Evolutionary conservation across 2,888 invertebrate species (phyloP).

Genomic region (Subacronicta megacephala): DNA sequence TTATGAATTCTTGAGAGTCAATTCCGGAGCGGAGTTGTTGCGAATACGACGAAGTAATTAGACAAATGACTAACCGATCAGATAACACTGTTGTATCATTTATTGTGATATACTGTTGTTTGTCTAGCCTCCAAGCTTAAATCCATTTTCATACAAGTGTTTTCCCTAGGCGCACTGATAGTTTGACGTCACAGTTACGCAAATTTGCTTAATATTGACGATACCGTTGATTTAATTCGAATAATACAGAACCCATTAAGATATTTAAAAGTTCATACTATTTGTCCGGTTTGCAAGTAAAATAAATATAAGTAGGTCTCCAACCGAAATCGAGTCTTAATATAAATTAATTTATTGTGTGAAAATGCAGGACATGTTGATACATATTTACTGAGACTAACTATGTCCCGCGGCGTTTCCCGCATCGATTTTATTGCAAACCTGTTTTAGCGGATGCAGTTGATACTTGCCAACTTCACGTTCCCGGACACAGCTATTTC

Average conservation of each 20-base stretch:
- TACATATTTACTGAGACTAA: too few species aligned
- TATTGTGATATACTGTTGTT: slow-evolving; percentile 15
- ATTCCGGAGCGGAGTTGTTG: slow-evolving; percentile 31
- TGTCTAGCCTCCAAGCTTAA: slow-evolving; percentile 10
- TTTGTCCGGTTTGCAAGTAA: not conserved
- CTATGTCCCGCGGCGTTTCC: too few species aligned
- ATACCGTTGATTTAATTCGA: not conserved
- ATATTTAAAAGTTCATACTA: not conserved
- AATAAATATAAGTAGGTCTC: slow-evolving; percentile 7
- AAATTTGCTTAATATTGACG: not conserved
- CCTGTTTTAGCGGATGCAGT: too few species aligned
- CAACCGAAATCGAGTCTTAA: not conserved
- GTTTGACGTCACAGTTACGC: not conserved
- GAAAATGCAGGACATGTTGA: not conserved
- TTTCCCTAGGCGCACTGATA: slow-evolving; percentile 13
- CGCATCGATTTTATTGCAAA: too few species aligned
- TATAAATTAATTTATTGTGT: not conserved
- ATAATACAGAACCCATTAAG: slow-evolving; percentile 2
- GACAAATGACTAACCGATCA: slow-evolving; percentile 10
- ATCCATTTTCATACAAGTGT: slow-evolving; percentile 22
- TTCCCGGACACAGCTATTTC: too few species aligned
- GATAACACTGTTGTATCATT: slow-evolving; percentile 23
- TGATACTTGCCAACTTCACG: too few species aligned
- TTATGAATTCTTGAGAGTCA: slow-evolving; percentile 45
- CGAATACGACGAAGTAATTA: slow-evolving; percentile 33